Evolutionary conservation across 1,140 invertebrate species (phyloP), one percentile per base, ranked within the genome.

Genomic region (Pseudachorutes palmiensis): DNA sequence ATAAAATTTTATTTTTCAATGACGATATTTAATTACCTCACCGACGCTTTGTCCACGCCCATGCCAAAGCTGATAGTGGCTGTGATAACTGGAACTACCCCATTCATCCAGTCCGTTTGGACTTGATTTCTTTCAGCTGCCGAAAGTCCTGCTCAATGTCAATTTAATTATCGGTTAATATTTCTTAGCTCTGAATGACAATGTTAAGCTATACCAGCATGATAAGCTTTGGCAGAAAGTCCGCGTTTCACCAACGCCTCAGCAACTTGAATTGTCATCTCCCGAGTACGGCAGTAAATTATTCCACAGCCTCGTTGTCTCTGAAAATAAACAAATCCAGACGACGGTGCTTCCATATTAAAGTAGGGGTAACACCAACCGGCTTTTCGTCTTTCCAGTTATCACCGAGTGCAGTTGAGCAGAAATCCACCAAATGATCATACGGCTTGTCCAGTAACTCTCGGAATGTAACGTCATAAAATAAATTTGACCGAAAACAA

Each of bases 371-470:
- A 29, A 30, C 55, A 61, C 9, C 62, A 70, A 68, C 70, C 70
- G 75, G 76, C 73, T 71, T 65, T 66, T 75, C 63, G 65, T 75
- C 62, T 57, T 79, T 75, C 76, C 76, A 78, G 3, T 70, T 71
- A 63, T 73, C 70, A 31, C 79, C 79, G 1, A 81, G 69, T 60
- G 75, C 72, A 22, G 75, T 64, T 2, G 68, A 76, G 36, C 88
- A 83, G 82, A 90, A 92, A 12, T 83, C 78, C 65, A 83, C 83
- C 63, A 95, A 80, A 79, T 95, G 87, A 41, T 84, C 82, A 75
- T 86, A 88, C 68, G 89, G 85, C 79, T 93, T 85, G 67, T 86
- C 82, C 45, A 94, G 78, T 22, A 85, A 81, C 75, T 94, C 91
- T 77, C 90, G 89, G 79, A 88, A 92, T n/a, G 79, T 74, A 26